Evolutionary conservation across 2,888 invertebrate species (phyloP).

Genomic region (Tethea ocularis): DNA sequence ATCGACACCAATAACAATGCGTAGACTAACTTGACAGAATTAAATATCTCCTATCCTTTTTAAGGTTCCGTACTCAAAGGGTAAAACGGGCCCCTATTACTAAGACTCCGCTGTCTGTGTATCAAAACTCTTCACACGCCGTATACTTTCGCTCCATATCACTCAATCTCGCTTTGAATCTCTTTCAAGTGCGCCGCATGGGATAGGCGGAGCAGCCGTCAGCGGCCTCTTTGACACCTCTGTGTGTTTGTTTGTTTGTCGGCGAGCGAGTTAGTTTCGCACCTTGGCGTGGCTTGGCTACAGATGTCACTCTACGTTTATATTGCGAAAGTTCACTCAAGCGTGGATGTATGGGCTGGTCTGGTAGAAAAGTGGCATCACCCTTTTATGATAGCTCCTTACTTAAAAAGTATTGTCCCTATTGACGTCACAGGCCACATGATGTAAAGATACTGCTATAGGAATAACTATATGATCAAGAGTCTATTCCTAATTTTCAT

Average conservation of each 20-base stretch:
- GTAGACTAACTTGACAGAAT: too few species aligned
- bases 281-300: slow-evolving; percentile 16
- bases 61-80: too few species aligned
- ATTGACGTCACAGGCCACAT: too few species aligned
- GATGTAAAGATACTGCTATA: too few species aligned
- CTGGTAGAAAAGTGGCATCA: not conserved
- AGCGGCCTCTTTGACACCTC: slow-evolving; percentile 29
- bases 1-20: too few species aligned
- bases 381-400: not conserved
- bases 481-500: too few species aligned
- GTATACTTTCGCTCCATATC: slow-evolving; percentile 5
- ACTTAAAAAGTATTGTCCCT: too few species aligned
- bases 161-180: slow-evolving; percentile 4
- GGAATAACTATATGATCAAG: too few species aligned
- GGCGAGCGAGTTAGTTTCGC: slow-evolving; percentile 28
- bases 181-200: slow-evolving; percentile 21
- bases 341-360: not conserved
- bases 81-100: too few species aligned
- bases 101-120: too few species aligned
- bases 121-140: slow-evolving; percentile 12
- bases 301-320: not conserved
- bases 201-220: slow-evolving; percentile 31
- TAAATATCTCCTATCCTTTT: too few species aligned
- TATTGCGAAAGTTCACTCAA: slow-evolving; percentile 5
- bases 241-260: slow-evolving; percentile 49